Percentiles rank a stretch among this genome's conserved stretches.
Conservation (phyloP, 2,888 invertebrate genomes). For the Athalia circularis region DNA sequence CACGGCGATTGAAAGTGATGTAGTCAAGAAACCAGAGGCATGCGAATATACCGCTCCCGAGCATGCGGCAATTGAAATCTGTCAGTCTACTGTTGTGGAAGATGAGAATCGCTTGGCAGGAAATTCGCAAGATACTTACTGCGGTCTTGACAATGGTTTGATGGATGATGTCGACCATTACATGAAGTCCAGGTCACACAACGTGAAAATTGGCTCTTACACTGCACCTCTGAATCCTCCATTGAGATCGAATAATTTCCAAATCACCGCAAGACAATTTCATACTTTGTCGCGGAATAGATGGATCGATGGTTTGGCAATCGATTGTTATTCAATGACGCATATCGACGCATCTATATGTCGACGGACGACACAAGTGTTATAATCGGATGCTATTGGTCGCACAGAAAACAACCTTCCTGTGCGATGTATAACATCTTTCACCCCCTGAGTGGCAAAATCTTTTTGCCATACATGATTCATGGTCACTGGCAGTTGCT, state of each 20-base stretch:
- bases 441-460: neutral
- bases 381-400: slow-evolving; percentile 2
- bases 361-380: slow-evolving; percentile 18
- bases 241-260: neutral
- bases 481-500: slow-evolving; percentile 10
- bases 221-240: slow-evolving; percentile 2
- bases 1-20: neutral
- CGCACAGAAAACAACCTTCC: neutral
- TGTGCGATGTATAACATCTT: slow-evolving; percentile 9
- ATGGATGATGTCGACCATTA: neutral
- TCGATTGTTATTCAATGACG: slow-evolving; percentile 22
- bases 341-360: slow-evolving; percentile 24
- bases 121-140: slow-evolving; percentile 8
- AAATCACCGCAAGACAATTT: slow-evolving; percentile 18
- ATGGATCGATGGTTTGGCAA: slow-evolving; percentile 23
- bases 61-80: neutral
- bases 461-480: slow-evolving; percentile 15
- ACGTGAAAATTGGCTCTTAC: too few relatives aligned
- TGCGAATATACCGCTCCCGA: too few relatives aligned
- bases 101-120: neutral
- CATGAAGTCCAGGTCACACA: slow-evolving; percentile 1
- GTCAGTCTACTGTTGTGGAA: neutral
- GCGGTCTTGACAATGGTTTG: slow-evolving; percentile 5
- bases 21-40: too few relatives aligned
- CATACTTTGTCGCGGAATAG: neutral